Base-by-base conservation (phyloP, 2,888 invertebrate species). In the Mimas tiliae region DNA sequence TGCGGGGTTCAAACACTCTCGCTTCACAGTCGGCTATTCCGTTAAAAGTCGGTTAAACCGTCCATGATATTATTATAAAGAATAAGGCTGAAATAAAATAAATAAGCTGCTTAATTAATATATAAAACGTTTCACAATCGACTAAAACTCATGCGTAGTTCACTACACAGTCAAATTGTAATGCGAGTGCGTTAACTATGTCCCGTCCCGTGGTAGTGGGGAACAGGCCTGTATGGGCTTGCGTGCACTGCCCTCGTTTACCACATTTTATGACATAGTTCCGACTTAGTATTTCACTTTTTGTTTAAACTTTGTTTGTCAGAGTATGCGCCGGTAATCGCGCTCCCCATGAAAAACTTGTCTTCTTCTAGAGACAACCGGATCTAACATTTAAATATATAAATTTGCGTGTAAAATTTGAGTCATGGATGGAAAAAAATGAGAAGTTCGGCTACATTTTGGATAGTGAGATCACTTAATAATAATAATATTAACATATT, bases 211-310 rank as follows among this genome's bases (percentile, higher is more conserved):
- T 65, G 55, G 65, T 65, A 69, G 68, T 65, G 69, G 74, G 74
- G n/a, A 45, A 53, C 34, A 48, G 65, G 48, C 58, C 58, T 64
- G 53, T 33, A 71, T 70, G 72, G 64, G 68, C 77, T 90, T 83
- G 92, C 93, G 91, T 93, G 92, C 74, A 76, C 71, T 72, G 79
- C 71, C 79, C 86, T 87, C 90, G 82, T 91, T 90, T 84, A 82
- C 78, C 81, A 85, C 87, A 88, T 89, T 91, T 91, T 92, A 92
- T 91, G 91, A 91, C 86, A 85, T 76, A 84, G 83, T 89, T 90
- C 89, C 89, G 89, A 86, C 81, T 84, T 83, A 86, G 79, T 91
- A 90, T 89, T 87, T 90, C 88, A 89, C 87, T 91, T 91, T 92
- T 92, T 91, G 89, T 89, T 88, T 86, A 88, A 90, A 87, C 86